A percentile compares a stretch with the other conserved stretches of the same genome.
phyloP scores from a whole-genome alignment of 2,888 invertebrate species.

The Tipula unca region DNA sequence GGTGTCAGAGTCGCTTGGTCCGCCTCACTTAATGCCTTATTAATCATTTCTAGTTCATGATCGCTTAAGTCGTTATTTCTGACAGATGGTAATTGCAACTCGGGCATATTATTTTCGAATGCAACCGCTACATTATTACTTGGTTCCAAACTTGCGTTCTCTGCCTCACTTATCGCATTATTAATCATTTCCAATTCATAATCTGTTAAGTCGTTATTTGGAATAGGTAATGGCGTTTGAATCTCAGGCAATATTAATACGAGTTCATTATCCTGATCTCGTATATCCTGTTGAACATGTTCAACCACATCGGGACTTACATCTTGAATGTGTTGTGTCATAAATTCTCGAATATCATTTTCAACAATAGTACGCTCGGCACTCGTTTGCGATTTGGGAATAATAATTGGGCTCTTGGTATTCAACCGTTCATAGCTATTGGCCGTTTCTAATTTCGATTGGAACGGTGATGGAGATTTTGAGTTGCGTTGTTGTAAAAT shows the following conservation, averaged over 20 bases:
- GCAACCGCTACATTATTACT: background rate
- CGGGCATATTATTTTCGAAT: background rate
- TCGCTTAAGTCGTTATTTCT: background rate
- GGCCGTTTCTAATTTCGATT: constrained; percentile 24
- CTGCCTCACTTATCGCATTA: background rate
- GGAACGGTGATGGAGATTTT: constrained; percentile 28
- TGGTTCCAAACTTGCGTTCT: background rate
- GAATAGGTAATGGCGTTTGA: background rate
- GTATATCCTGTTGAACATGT: constrained; percentile 39
- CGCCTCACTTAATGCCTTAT: background rate
- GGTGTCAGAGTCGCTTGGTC: background rate
- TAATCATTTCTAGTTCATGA: background rate
- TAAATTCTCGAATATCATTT: constrained; percentile 38
- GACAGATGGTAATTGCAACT: background rate
- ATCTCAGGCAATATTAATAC: background rate
- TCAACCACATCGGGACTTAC: constrained; percentile 40
- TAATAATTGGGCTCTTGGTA: constrained; percentile 39
- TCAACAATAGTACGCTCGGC: constrained; percentile 26
- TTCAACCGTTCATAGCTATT: constrained; percentile 32
- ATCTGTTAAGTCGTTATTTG: background rate
- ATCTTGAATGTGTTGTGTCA: constrained; percentile 42
- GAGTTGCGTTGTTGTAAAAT: constrained; percentile 27
- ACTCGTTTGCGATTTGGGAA: constrained; percentile 19
- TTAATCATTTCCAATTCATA: background rate
- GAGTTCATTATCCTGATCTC: background rate